Evolutionary conservation across 2,888 invertebrate genomes (phyloP).

Genomic region (Clostera curtula): DNA sequence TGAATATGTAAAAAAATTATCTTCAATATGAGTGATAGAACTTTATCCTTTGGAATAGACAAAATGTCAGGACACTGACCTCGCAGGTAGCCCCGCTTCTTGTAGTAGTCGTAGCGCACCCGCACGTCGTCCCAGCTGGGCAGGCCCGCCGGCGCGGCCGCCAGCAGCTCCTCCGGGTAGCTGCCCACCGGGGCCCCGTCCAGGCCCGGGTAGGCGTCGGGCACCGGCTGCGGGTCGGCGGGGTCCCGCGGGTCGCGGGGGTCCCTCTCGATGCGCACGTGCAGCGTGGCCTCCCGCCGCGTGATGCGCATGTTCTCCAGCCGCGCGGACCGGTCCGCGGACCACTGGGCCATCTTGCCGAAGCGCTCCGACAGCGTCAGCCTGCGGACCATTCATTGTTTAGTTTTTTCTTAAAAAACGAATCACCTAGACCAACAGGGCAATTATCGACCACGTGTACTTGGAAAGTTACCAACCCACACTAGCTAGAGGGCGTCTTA

Average conservation of each 20-base stretch:
- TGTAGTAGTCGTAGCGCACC: constrained; percentile 91
- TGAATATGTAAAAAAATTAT: too few relatives aligned
- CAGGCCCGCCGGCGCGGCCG: constrained; percentile 82
- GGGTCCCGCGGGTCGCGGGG: constrained; percentile 41
- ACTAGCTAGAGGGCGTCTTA: too few relatives aligned
- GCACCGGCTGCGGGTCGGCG: constrained; percentile 28
- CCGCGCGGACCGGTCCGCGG: constrained; percentile 85
- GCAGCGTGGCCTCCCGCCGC: constrained; percentile 80
- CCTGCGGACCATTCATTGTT: too few relatives aligned
- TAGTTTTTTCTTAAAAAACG: too few relatives aligned
- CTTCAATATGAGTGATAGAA: too few relatives aligned
- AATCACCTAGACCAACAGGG: too few relatives aligned
- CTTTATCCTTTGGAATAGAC: too few relatives aligned
- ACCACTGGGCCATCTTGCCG: constrained; percentile 95
- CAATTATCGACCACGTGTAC: too few relatives aligned
- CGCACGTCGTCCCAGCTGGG: constrained; percentile 93
- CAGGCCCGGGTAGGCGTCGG: constrained; percentile 51
- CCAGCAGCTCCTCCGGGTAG: constrained; percentile 84
- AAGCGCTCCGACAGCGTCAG: constrained; percentile 90
- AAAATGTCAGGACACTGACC: constrained; percentile 70
- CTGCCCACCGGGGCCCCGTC: constrained; percentile 83
- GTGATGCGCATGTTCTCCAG: constrained; percentile 92
- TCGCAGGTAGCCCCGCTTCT: constrained; percentile 88
- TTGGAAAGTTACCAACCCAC: too few relatives aligned
- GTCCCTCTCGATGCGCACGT: constrained; percentile 79